These are phyloP conservation scores for Ammospiza caudacuta DNA, from an alignment of 2,113 vertebrate genomes.

Conservation along the genomic window DNA sequence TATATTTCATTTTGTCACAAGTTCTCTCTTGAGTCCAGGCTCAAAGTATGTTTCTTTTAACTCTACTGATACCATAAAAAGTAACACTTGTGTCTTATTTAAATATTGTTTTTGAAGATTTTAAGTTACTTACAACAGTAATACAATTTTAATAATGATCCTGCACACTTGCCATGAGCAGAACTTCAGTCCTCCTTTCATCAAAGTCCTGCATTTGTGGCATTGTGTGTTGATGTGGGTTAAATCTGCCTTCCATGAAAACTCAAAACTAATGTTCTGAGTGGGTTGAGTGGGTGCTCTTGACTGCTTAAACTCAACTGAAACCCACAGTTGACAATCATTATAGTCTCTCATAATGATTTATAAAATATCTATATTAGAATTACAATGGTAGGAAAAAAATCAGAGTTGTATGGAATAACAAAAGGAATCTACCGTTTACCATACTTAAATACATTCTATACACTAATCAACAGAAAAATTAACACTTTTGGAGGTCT, in stretches of 20 bases:
- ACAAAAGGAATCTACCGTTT: neutral
- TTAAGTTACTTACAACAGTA: neutral
- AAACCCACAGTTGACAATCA: neutral
- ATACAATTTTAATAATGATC: neutral
- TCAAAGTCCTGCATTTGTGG: neutral
- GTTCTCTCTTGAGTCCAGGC: neutral
- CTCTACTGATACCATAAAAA: slow-evolving; percentile 3
- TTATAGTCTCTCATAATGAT: neutral
- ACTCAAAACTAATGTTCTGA: neutral
- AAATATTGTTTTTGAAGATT: neutral
- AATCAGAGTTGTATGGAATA: neutral
- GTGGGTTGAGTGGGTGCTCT: neutral
- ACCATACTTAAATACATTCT: neutral
- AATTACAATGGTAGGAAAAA: neutral
- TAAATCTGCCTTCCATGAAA: neutral
- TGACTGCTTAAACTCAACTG: neutral
- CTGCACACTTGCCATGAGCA: neutral
- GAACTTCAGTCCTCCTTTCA: neutral
- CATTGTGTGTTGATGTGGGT: neutral
- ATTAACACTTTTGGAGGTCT: neutral
- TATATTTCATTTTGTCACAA: slow-evolving; percentile 61
- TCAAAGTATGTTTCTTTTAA: slow-evolving; percentile 36
- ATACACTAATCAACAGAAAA: neutral
- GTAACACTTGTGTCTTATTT: neutral
- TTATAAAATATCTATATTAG: neutral